A percentile compares a stretch with the other conserved stretches of the same genome.
Evolutionary conservation across 1,140 invertebrate genomes (phyloP).

Genomic region (Scaptomyza pallida): DNA sequence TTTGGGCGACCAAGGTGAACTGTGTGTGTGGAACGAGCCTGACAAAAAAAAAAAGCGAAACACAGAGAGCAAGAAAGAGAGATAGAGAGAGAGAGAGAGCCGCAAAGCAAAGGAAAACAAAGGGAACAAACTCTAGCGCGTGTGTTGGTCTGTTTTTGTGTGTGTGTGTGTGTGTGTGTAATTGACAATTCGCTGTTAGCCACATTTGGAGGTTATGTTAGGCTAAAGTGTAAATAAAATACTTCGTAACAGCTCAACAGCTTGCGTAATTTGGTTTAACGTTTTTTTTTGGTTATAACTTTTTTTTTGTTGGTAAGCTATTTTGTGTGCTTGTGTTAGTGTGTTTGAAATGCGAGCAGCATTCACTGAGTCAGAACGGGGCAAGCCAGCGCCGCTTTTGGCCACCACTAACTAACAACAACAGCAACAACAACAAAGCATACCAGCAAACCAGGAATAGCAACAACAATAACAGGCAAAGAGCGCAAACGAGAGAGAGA

Average conservation of each 20-base stretch:
- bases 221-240: constrained; percentile 40
- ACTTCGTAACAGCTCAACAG: constrained; percentile 8
- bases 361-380: constrained; percentile 36
- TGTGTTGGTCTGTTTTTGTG: too few species aligned
- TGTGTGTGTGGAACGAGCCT: constrained; percentile 4
- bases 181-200: constrained; percentile 21
- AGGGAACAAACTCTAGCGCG: constrained; percentile 6
- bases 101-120: constrained; percentile 37
- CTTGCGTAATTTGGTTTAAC: constrained; percentile 34
- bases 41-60: too few species aligned
- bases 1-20: constrained; percentile 6
- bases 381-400: constrained; percentile 33
- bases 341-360: constrained; percentile 32
- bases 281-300: constrained; percentile 15
- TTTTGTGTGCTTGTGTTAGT: constrained; percentile 1
- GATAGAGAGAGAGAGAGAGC: constrained; percentile 13
- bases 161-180: constrained; percentile 19
- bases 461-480: constrained; percentile 20
- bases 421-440: constrained; percentile 3
- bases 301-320: background rate
- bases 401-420: constrained; percentile 34
- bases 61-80: constrained; percentile 1
- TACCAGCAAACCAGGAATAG: background rate
- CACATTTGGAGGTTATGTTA: constrained; percentile 35
- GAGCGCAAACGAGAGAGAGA: constrained; percentile 9